Percentiles rank a stretch among this genome's conserved stretches.
phyloP scores from a whole-genome alignment of 2,888 invertebrate genomes.

The Lasioglossum villosulum region DNA sequence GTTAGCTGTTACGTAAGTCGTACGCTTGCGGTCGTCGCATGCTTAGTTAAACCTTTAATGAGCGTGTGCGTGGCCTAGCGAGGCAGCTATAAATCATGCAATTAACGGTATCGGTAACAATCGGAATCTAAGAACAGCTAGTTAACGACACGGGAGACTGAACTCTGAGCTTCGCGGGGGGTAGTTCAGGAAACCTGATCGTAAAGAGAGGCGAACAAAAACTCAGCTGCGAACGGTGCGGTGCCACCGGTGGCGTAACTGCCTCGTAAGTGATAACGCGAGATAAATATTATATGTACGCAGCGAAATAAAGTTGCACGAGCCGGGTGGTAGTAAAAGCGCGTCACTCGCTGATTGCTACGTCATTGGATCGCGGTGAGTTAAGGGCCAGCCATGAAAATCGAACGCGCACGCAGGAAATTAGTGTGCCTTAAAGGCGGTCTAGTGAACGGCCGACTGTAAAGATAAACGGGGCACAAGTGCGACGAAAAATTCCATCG shows the following conservation, averaged over 20 bases:
- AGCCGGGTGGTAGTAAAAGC: slow-evolving; percentile 45
- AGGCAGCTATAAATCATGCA: slow-evolving; percentile 58
- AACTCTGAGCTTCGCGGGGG: background rate
- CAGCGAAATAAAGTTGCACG: slow-evolving; percentile 73
- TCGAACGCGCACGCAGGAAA: slow-evolving; percentile 83
- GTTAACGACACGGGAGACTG: background rate
- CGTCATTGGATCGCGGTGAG: slow-evolving; percentile 64
- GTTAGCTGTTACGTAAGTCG: slow-evolving; percentile 63
- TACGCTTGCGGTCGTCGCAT: slow-evolving; percentile 18
- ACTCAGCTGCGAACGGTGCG: background rate
- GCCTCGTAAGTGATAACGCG: slow-evolving; percentile 79
- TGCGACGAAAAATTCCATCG: slow-evolving; percentile 60
- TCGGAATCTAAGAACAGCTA: slow-evolving; percentile 27
- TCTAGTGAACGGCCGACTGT: slow-evolving; percentile 66
- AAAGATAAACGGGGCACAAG: slow-evolving; percentile 77
- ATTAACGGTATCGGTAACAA: slow-evolving; percentile 61
- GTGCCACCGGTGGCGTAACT: slow-evolving; percentile 18
- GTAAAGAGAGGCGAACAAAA: slow-evolving; percentile 34
- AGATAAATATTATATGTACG: slow-evolving; percentile 82
- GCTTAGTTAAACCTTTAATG: slow-evolving; percentile 47
- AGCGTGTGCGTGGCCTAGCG: slow-evolving; percentile 33
- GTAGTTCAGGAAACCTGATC: background rate
- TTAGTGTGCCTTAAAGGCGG: slow-evolving; percentile 78
- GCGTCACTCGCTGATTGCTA: slow-evolving; percentile 63
- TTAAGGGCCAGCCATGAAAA: slow-evolving; percentile 81